phyloP scores from a whole-genome alignment of 2,797 vertebrate genomes.

The Chelidonichthys spinosus region DNA sequence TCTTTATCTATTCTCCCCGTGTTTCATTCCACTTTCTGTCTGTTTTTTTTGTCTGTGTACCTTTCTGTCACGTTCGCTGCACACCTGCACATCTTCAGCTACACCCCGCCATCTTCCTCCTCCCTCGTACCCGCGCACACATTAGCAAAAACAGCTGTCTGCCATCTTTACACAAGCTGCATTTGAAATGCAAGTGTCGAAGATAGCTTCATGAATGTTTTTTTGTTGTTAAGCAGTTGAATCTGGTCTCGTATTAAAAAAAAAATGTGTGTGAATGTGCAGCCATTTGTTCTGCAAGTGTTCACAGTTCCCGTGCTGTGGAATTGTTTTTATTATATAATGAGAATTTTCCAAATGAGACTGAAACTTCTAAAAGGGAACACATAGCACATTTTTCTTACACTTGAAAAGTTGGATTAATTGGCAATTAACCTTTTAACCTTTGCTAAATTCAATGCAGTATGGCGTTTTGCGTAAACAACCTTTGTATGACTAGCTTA shows the following conservation, averaged over 20 bases:
- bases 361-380: neutral
- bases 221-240: constrained; percentile 19
- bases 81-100: constrained; percentile 68
- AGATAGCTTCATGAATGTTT: constrained; percentile 19
- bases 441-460: neutral
- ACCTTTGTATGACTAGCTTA: neutral
- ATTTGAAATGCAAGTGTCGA: constrained; percentile 30
- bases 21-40: constrained; percentile 64
- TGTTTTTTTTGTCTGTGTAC: constrained; percentile 64
- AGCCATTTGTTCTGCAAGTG: neutral
- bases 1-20: constrained; percentile 69
- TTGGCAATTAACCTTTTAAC: neutral
- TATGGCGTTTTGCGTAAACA: neutral
- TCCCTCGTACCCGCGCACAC: constrained; percentile 38
- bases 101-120: constrained; percentile 43
- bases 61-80: constrained; percentile 61
- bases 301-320: neutral
- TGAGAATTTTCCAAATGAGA: neutral
- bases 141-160: constrained; percentile 70
- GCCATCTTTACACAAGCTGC: constrained; percentile 49
- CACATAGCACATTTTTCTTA: neutral
- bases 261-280: constrained; percentile 2
- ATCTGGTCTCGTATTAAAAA: constrained; percentile 25
- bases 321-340: neutral
- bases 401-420: neutral